Base-by-base conservation (phyloP, 2,888 invertebrate genomes). In the Neocrepidodera transversa region DNA sequence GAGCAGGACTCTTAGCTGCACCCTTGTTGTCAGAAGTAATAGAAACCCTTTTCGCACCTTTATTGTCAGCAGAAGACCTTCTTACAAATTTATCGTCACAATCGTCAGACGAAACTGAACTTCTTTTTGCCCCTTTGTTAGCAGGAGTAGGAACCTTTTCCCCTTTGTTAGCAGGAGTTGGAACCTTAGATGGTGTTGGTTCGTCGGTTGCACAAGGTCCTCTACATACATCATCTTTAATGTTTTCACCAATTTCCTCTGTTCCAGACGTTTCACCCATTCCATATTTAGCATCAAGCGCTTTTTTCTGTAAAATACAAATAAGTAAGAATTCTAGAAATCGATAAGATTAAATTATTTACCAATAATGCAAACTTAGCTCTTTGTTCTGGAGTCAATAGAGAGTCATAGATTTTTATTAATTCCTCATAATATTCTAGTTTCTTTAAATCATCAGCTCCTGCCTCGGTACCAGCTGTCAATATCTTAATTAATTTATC, bases 221-320 rank as follows among this genome's bases (percentile, higher is more conserved):
- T 2, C 2, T 30, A 30, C 30, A 30, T 16, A 40, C 40, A 7
- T 40, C 40, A 14, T 36, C 16, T n/a, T n/a, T n/a, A n/a, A n/a
- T n/a, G 16, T n/a, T n/a, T 17, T 40, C 40, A 2, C 17, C 17
- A n/a, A n/a, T n/a, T n/a, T n/a, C n/a, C n/a, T n/a, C n/a, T n/a
- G n/a, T n/a, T n/a, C n/a, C n/a, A n/a, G n/a, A n/a, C n/a, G n/a
- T n/a, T n/a, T n/a, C n/a, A 17, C 8, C 10, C 6, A 16, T 1
- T 6, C 40, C 40, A 18, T 40, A 40, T 2, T 40, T 40, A 40
- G 18, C 17, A 17, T 7, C 40, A 17, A 40, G 40, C 16, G n/a
- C 40, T 2, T 40, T 17, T 40, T 40, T 40, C 40, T 40, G 17
- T 16, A 40, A 40, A 16, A 17, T 35, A 35, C 35, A 5, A 35